Evolutionary conservation across 1,140 invertebrate genomes (phyloP).

Genomic region (Tetramorium parvispinum): DNA sequence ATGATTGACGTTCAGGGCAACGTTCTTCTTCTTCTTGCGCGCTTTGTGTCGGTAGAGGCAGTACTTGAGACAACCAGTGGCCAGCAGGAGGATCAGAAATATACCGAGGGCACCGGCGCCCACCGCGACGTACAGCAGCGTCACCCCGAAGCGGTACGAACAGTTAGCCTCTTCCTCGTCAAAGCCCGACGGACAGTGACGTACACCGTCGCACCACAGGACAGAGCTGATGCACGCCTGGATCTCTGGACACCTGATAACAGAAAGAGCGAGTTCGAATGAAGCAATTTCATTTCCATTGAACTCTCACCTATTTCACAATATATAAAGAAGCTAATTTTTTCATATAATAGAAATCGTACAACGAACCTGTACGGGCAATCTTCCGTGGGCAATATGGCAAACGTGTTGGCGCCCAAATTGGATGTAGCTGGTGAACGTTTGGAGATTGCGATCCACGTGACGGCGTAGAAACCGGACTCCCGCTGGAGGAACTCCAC

Average conservation of each 20-base stretch:
- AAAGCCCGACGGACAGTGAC: constrained; percentile 91
- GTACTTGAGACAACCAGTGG: constrained; percentile 88
- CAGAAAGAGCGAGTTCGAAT: neutral
- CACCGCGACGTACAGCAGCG: constrained; percentile 88
- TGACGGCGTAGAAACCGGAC: constrained; percentile 89
- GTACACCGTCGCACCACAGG: constrained; percentile 91
- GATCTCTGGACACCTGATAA: constrained; percentile 89
- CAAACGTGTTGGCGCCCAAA: constrained; percentile 84
- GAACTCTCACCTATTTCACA: neutral
- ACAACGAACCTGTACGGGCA: constrained; percentile 89
- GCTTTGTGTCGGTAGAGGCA: constrained; percentile 87
- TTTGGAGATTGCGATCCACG: constrained; percentile 93
- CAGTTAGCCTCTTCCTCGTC: constrained; percentile 91
- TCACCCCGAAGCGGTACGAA: constrained; percentile 89
- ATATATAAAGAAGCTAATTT: neutral
- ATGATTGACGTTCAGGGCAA: constrained; percentile 86
- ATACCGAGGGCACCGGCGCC: constrained; percentile 87
- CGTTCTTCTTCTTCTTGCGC: constrained; percentile 88
- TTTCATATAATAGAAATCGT: neutral
- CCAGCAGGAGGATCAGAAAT: constrained; percentile 86
- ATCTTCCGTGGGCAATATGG: constrained; percentile 88
- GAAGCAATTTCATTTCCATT: neutral
- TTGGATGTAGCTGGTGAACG: constrained; percentile 85
- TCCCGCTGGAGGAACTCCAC: constrained; percentile 91
- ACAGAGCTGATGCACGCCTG: constrained; percentile 90